Percentiles rank a stretch among this genome's conserved stretches.
Evolutionary conservation across 2,797 vertebrate genomes (phyloP).

Genomic region (Sternotherus odoratus): DNA sequence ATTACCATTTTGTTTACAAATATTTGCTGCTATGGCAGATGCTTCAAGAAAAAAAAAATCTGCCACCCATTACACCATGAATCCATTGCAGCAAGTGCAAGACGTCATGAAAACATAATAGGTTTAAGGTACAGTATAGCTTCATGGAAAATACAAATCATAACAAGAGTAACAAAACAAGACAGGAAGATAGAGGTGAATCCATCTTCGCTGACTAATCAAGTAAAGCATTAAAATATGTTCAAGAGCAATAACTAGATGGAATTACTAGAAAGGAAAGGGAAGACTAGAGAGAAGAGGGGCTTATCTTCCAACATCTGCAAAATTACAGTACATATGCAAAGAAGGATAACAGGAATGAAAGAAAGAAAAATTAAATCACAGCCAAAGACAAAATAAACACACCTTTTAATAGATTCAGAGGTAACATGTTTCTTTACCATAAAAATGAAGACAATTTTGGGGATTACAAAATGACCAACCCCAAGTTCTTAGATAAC

Average conservation of each 20-base stretch:
- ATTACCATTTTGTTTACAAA: conserved; percentile 28
- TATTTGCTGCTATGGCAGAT: neutral
- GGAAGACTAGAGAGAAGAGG: neutral
- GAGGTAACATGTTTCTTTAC: neutral
- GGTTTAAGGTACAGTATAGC: neutral
- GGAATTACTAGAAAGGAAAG: neutral
- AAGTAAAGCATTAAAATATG: conserved; percentile 33
- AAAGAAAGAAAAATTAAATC: neutral
- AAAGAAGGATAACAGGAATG: neutral
- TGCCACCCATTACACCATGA: neutral
- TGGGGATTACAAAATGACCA: neutral
- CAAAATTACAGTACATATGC: neutral
- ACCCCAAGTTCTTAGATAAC: neutral
- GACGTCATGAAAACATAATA: neutral
- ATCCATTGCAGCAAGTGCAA: conserved; percentile 6
- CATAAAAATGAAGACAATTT: neutral
- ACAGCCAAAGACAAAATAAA: neutral
- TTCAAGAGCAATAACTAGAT: conserved; percentile 29
- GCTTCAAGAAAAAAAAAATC: neutral
- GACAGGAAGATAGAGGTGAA: neutral
- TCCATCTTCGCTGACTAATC: neutral
- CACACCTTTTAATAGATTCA: neutral
- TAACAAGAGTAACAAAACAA: neutral
- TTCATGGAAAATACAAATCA: conserved; percentile 24
- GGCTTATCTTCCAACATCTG: neutral